A percentile compares a stretch with the other conserved stretches of the same genome.
Evolutionary conservation across 2,888 invertebrate species (phyloP).

Genomic region (Microchrysa polita): DNA sequence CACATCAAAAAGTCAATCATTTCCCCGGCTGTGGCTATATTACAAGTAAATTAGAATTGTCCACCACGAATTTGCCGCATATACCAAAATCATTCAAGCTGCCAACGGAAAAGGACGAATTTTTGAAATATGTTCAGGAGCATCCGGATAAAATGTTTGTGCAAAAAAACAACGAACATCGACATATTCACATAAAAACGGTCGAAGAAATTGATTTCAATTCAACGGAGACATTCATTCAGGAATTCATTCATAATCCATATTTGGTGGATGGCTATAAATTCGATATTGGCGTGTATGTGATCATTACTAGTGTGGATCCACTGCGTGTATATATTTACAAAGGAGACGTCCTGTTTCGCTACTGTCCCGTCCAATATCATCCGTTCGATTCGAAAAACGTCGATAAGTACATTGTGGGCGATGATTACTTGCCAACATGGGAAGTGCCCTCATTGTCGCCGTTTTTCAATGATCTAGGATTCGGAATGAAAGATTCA

Average conservation of each 20-base stretch:
- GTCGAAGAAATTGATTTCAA: constrained; percentile 76
- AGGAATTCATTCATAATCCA: constrained; percentile 89
- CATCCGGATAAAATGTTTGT: constrained; percentile 83
- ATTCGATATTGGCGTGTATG: constrained; percentile 97
- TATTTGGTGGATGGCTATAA: constrained; percentile 91
- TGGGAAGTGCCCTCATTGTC: constrained; percentile 89
- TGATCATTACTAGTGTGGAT: constrained; percentile 87
- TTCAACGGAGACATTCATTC: constrained; percentile 81
- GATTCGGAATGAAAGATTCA: constrained; percentile 85
- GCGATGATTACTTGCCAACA: constrained; percentile 91
- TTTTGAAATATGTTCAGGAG: constrained; percentile 73
- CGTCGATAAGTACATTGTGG: constrained; percentile 91
- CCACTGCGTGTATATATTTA: constrained; percentile 91
- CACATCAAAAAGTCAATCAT: constrained; percentile 88
- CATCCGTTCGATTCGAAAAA: constrained; percentile 86
- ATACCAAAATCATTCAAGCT: constrained; percentile 90
- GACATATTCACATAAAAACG: constrained; percentile 82
- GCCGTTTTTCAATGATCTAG: constrained; percentile 75
- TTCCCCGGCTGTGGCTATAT: constrained; percentile 94
- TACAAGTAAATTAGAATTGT: constrained; percentile 91
- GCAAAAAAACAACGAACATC: constrained; percentile 90
- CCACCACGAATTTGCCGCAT: constrained; percentile 79
- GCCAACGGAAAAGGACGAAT: constrained; percentile 76
- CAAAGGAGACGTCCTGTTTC: constrained; percentile 87
- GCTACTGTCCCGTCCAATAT: constrained; percentile 89